phyloP scores from a whole-genome alignment of 2,113 vertebrate species.

The Cygnus buccinator region DNA sequence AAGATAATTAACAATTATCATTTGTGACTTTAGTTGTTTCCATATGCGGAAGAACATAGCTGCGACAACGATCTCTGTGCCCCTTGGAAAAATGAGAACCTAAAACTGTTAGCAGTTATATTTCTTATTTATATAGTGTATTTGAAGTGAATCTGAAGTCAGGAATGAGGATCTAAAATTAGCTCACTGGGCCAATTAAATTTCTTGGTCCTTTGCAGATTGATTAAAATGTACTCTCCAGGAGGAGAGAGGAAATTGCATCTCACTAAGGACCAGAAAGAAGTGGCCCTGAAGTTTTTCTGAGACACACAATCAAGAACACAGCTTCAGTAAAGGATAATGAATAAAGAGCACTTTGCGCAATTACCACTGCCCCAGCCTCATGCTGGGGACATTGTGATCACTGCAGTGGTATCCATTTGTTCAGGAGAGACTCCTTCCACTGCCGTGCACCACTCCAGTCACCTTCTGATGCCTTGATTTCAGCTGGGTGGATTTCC shows the following conservation, averaged over 20 bases:
- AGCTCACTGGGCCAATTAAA: constrained; percentile 19
- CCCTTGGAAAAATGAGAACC: background rate
- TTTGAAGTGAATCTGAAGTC: constrained; percentile 9
- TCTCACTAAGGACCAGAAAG: constrained; percentile 1
- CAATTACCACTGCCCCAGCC: background rate
- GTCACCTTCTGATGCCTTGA: background rate
- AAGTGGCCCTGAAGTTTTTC: background rate
- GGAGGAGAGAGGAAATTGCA: constrained; percentile 32
- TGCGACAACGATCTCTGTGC: background rate
- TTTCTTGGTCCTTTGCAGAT: background rate
- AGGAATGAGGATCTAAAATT: constrained; percentile 25
- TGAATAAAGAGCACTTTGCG: constrained; percentile 15
- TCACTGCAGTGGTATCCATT: background rate
- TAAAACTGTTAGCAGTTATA: background rate
- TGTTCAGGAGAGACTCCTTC: background rate
- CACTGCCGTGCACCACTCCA: background rate
- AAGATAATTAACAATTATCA: background rate
- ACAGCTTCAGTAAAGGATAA: background rate
- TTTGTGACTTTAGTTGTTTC: background rate
- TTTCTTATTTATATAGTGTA: background rate
- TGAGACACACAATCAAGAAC: constrained; percentile 7
- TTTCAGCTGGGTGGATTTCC: background rate
- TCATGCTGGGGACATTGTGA: background rate
- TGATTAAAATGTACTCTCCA: constrained; percentile 17
- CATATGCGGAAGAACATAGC: background rate